Conservation (phyloP, 2,797 vertebrate species). For the Sebastolobus alascanus region DNA sequence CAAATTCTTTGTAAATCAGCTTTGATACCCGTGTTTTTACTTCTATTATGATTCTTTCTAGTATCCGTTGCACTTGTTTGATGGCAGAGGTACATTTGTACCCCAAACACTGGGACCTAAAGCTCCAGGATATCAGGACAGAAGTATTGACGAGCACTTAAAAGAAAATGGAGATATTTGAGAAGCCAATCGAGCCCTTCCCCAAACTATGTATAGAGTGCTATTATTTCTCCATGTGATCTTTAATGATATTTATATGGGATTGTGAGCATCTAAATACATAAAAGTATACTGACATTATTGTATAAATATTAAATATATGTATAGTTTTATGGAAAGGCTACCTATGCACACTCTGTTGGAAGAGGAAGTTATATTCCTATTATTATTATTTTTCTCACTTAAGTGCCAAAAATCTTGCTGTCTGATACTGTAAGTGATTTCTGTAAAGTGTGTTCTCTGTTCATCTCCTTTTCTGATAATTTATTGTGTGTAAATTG, state of each 20-base stretch:
- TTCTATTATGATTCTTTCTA: constrained; percentile 16
- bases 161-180: constrained; percentile 40
- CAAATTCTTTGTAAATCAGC: constrained; percentile 38
- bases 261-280: constrained; percentile 40
- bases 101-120: constrained; percentile 29
- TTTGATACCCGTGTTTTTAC: constrained; percentile 46
- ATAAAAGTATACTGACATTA: constrained; percentile 43
- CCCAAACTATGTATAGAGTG: constrained; percentile 32
- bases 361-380: constrained; percentile 43
- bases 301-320: constrained; percentile 64
- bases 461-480: constrained; percentile 46
- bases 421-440: constrained; percentile 57
- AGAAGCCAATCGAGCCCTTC: constrained; percentile 7
- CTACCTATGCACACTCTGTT: constrained; percentile 70
- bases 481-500: constrained; percentile 79
- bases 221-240: constrained; percentile 33
- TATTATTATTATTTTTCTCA: constrained; percentile 52
- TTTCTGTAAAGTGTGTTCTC: constrained; percentile 58
- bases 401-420: constrained; percentile 76
- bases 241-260: constrained; percentile 64
- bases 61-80: constrained; percentile 56
- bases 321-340: constrained; percentile 73
- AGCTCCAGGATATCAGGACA: constrained; percentile 31
- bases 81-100: constrained; percentile 37
- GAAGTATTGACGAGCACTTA: constrained; percentile 66